Evolutionary conservation across 30 jellyfish, hydroid and myxozoan genomes (phyloP), one percentile per base, ranked within the genome.

Genomic region (Morbakka virulenta): DNA sequence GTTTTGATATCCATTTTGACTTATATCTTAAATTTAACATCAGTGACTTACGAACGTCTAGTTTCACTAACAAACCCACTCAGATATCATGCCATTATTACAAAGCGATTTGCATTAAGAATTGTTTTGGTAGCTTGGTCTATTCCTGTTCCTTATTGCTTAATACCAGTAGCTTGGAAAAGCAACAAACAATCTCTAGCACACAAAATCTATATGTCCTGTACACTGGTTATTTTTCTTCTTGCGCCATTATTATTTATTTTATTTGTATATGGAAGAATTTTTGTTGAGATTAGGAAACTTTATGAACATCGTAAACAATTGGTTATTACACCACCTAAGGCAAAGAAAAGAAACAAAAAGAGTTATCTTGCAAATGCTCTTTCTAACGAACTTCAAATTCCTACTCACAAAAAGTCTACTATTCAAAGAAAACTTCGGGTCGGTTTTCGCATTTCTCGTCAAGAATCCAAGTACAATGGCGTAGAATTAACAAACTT

Each of bases 21-120:
- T 0, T 88, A 88, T 64, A 52, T 82, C 47, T 52, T 79, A 26
- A 88, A 88, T 35, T 62, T 88, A 20, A 81, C 95, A 3, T 93
- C 95, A 4, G 97, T 79, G 35, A 88, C 97, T 2, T 88, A 74
- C 52, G 97, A 88, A 77, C 66, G 97, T 80, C 80, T 80, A 22
- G 50, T 64, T 66, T 80, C 97, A 11, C 74, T 88, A 17, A 88
- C 97, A 17, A 72, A 81, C 28, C 97, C 97, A 0, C 71, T 88
- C 23, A 77, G 67, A 20, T 88, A 88, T 50, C 74, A 67, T 25
- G 41, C 82, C 47, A 72, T 82, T 21, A 66, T 88, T 0, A 88
- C 97, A 36, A 88, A 81, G 57, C 88, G 64, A 26, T 73, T 31
- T 4, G 90, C 97, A 3, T 49, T 82, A 1, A 34, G 76, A 35